Conservation (phyloP, 2,888 invertebrate species). For the Asteroscopus sphinx region DNA sequence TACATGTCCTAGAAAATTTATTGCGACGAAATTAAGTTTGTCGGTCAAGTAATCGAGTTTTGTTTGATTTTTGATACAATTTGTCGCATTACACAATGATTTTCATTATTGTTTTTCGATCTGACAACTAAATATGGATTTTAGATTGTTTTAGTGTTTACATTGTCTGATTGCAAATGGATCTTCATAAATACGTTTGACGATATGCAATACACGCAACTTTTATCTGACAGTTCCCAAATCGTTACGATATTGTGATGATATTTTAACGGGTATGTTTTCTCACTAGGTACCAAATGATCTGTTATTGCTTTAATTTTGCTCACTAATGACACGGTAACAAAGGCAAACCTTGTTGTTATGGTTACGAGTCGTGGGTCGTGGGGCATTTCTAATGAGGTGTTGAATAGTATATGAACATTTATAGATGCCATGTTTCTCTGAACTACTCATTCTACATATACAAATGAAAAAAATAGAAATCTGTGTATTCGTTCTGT, state of each 20-base stretch:
- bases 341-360: conserved; percentile 4
- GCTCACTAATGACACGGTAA: conserved; percentile 25
- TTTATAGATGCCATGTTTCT: neutral
- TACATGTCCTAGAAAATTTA: conserved; percentile 8
- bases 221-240: too few species aligned
- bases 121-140: too few species aligned
- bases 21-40: conserved; percentile 16
- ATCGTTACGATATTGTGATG: too few species aligned
- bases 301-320: conserved; percentile 2
- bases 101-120: neutral
- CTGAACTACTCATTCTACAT: too few species aligned
- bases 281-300: too few species aligned
- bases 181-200: too few species aligned
- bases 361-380: conserved; percentile 22
- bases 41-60: neutral
- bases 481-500: too few species aligned
- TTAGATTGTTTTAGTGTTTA: too few species aligned
- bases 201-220: too few species aligned
- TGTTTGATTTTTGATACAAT: neutral
- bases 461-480: too few species aligned
- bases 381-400: conserved; percentile 26
- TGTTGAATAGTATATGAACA: conserved; percentile 8
- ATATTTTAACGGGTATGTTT: too few species aligned
- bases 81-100: neutral
- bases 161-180: too few species aligned